These are phyloP conservation scores for Drosophila bipectinata DNA, from an alignment of 1,140 invertebrate genomes.

Conservation along the genomic window DNA sequence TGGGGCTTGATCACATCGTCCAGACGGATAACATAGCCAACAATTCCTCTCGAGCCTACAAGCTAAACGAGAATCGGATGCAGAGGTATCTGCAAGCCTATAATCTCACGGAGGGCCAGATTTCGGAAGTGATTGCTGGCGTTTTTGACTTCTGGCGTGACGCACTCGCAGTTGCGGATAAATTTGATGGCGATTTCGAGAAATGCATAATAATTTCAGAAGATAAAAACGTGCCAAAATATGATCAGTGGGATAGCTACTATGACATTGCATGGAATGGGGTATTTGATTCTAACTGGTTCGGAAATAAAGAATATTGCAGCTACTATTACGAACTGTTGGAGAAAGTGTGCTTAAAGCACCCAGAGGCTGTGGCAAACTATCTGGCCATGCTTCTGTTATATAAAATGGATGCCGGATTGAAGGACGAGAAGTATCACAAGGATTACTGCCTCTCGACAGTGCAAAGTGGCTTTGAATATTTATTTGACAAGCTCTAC, in stretches of 20 bases:
- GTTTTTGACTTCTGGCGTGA: constrained; percentile 71
- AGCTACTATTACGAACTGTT: constrained; percentile 60
- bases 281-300: constrained; percentile 5
- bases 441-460: constrained; percentile 57
- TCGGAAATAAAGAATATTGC: constrained; percentile 15
- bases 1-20: constrained; percentile 72
- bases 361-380: constrained; percentile 62
- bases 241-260: constrained; percentile 52
- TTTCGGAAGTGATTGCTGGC: constrained; percentile 39
- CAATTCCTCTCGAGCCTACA: constrained; percentile 56
- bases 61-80: constrained; percentile 66
- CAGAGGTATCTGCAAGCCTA: constrained; percentile 49
- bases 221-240: not conserved
- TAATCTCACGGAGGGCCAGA: constrained; percentile 48
- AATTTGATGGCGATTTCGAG: constrained; percentile 41
- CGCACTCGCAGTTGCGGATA: constrained; percentile 44
- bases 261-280: constrained; percentile 70
- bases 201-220: constrained; percentile 20
- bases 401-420: constrained; percentile 59
- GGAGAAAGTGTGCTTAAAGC: constrained; percentile 59
- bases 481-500: constrained; percentile 59
- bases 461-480: constrained; percentile 34
- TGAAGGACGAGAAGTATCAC: constrained; percentile 76
- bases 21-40: constrained; percentile 64
- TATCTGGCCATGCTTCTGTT: constrained; percentile 70